Percentiles rank a stretch among this genome's conserved stretches.
Evolutionary conservation across 2,888 invertebrate genomes (phyloP).

Genomic region (Odiellus spinosus): DNA sequence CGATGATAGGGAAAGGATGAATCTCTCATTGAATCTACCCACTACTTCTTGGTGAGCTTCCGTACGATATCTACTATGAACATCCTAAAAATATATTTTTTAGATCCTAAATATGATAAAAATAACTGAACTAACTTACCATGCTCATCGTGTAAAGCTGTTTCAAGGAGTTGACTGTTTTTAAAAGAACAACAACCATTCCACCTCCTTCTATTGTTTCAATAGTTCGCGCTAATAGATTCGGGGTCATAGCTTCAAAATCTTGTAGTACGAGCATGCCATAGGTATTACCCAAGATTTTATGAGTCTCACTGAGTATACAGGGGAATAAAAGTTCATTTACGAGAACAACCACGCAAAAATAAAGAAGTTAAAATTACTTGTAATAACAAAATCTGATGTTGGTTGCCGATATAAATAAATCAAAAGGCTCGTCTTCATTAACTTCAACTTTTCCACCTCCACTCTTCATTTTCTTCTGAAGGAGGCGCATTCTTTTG

Average conservation of each 20-base stretch:
- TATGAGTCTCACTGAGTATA: constrained; percentile 64
- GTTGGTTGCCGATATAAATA: constrained; percentile 86
- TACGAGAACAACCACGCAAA: background rate
- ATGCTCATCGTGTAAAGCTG: constrained; percentile 92
- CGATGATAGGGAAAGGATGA: constrained; percentile 73
- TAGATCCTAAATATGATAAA: background rate
- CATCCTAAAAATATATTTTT: constrained; percentile 45
- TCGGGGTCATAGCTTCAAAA: constrained; percentile 94
- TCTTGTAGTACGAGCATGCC: constrained; percentile 45
- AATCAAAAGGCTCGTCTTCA: constrained; percentile 90
- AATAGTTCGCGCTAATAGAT: constrained; percentile 83
- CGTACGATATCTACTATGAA: constrained; percentile 84
- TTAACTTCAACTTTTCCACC: constrained; percentile 67
- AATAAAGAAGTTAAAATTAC: background rate
- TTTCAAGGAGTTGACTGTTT: constrained; percentile 67
- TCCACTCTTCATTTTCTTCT: constrained; percentile 60
- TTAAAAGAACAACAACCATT: constrained; percentile 64
- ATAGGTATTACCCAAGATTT: constrained; percentile 92
- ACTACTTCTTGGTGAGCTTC: constrained; percentile 84
- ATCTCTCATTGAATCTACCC: constrained; percentile 85
- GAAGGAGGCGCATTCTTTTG: constrained; percentile 68
- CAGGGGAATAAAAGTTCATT: background rate
- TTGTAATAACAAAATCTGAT: constrained; percentile 95
- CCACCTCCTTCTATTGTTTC: constrained; percentile 97
- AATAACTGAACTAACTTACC: constrained; percentile 29